These are phyloP conservation scores for Drosophila diplacantha DNA, from an alignment of 2,888 invertebrate species.

Conservation along the genomic window DNA sequence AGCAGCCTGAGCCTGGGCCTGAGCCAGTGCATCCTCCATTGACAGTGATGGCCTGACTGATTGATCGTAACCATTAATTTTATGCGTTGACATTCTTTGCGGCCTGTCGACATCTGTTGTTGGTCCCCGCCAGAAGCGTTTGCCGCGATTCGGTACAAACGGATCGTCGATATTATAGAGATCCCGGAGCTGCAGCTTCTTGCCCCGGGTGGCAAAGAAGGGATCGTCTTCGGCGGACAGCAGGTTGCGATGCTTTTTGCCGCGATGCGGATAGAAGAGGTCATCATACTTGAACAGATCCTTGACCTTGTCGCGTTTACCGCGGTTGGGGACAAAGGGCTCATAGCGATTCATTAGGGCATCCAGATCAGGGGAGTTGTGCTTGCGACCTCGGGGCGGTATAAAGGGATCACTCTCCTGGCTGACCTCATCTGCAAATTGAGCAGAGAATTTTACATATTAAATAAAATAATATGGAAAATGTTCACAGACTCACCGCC, in stretches of 20 bases:
- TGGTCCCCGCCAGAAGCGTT: conserved; percentile 42
- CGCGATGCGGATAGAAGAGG: conserved; percentile 77
- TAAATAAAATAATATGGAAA: background rate
- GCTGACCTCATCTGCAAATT: conserved; percentile 42
- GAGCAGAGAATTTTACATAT: background rate
- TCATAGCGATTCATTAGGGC: conserved; percentile 71
- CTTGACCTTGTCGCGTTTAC: conserved; percentile 75
- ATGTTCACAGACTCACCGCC: conserved; percentile 50
- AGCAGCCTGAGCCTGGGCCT: conserved; percentile 19
- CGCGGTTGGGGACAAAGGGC: conserved; percentile 77
- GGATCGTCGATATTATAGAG: conserved; percentile 76
- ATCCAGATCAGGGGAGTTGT: conserved; percentile 66
- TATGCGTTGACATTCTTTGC: conserved; percentile 72
- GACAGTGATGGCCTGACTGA: conserved; percentile 75
- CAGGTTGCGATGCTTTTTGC: conserved; percentile 67
- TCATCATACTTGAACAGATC: conserved; percentile 77
- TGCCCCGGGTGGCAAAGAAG: conserved; percentile 77
- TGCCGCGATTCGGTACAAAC: conserved; percentile 75
- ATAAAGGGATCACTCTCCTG: conserved; percentile 73
- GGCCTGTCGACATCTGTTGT: conserved; percentile 52
- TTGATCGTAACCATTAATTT: conserved; percentile 75
- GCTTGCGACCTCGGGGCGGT: conserved; percentile 76
- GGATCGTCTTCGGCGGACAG: conserved; percentile 71
- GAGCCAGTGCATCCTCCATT: conserved; percentile 37
- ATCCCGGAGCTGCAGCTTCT: conserved; percentile 74